phyloP scores from a whole-genome alignment of 1,140 invertebrate species.

The Heliconius hermathena region DNA sequence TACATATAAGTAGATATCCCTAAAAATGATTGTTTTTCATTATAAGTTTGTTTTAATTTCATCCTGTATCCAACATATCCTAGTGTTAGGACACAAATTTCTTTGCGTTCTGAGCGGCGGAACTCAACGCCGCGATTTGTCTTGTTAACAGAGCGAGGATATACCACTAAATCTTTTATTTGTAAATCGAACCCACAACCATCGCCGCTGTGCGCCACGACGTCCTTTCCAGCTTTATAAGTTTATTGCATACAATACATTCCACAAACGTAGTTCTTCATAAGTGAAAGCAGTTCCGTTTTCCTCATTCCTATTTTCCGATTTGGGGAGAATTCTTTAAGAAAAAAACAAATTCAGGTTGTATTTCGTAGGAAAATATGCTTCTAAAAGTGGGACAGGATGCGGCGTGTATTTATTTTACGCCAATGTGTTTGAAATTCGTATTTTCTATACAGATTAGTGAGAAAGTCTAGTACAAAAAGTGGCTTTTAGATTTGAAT shows the following conservation, averaged over 20 bases:
- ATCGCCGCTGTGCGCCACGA: too few relatives aligned
- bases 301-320: conserved; percentile 1
- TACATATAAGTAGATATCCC: too few relatives aligned
- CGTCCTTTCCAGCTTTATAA: neutral
- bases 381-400: conserved; percentile 1
- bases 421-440: neutral
- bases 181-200: too few relatives aligned
- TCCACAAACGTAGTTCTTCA: neutral
- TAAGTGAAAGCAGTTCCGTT: conserved; percentile 20
- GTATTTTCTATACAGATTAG: neutral
- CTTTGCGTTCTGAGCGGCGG: too few relatives aligned
- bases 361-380: conserved; percentile 13
- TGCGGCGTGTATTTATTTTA: neutral
- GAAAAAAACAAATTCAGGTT: conserved; percentile 7
- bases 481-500: neutral
- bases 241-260: neutral
- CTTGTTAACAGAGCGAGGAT: too few relatives aligned
- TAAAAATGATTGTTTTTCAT: too few relatives aligned
- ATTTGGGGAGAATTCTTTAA: conserved; percentile 13
- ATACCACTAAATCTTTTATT: too few relatives aligned
- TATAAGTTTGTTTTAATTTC: too few relatives aligned
- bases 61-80: too few relatives aligned
- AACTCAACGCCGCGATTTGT: too few relatives aligned
- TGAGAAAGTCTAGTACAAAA: neutral
- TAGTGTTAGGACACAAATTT: too few relatives aligned